Base-by-base conservation (phyloP, 2,888 invertebrate species). In the Zygogramma bicolorata region DNA sequence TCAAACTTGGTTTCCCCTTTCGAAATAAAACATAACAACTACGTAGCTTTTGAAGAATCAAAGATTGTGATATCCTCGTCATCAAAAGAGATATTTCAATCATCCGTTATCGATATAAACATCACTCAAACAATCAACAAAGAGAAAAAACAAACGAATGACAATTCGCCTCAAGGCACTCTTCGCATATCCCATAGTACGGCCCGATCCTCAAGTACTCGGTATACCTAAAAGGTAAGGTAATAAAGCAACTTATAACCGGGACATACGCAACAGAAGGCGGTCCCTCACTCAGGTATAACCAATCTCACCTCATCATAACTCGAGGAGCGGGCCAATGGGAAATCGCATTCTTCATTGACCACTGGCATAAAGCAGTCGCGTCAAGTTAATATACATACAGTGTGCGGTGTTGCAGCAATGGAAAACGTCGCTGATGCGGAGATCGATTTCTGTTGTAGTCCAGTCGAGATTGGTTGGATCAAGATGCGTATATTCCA, bases 281-380 rank as follows among this genome's bases (percentile, higher is more conserved):
- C 87, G 87, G 87, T 83, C 83, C 86, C 81, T 74, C 60, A 78
- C 79, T 80, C 84, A 84, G 85, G 86, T 86, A 83, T 79, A 86
- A 84, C 87, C 87, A 87, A 87, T 87, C 87, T 87, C 85, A 84
- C 85, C 85, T 86, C 86, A 84, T 87, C 87, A 87, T 87, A 87
- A 87, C 87, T 86, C 84, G 85, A 84, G 82, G 84, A 81, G 79
- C 80, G 84, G 81, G 81, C 87, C 87, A 87, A 87, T 87, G 83
- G 83, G 81, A 79, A 81, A 78, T 80, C 82, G 84, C 84, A 86
- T 86, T 84, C 84, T 84, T 86, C 86, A 85, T 85, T 86, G 85
- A 86, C 86, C 86, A 84, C 82, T 85, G 85, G 82, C 85, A 86
- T 86, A 86, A 87, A 86, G 84, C 83, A 85, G 83, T 83, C 83